Percentiles rank a stretch among this genome's conserved stretches.
These are phyloP conservation scores for Vollenhovia emeryi DNA, from an alignment of 1,140 invertebrate species.

Conservation along the genomic window DNA sequence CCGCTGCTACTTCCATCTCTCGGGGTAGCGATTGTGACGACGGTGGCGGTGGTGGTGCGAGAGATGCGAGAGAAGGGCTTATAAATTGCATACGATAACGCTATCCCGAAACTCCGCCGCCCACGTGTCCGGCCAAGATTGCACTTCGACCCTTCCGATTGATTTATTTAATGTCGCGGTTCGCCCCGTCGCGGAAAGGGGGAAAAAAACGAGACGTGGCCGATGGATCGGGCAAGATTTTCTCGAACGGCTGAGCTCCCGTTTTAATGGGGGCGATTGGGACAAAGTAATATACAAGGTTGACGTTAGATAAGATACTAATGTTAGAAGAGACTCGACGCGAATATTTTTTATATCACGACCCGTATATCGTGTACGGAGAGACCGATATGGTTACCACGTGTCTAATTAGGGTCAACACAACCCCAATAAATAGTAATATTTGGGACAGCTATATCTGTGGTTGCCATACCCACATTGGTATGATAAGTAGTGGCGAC, in stretches of 20 bases:
- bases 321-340: not conserved
- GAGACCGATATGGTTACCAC: no score
- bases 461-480: no score
- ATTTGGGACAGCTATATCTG: no score
- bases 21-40: slow-evolving; percentile 73
- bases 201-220: not conserved
- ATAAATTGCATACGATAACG: slow-evolving; percentile 83
- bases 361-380: not conserved
- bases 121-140: slow-evolving; percentile 79
- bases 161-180: slow-evolving; percentile 77
- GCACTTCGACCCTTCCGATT: slow-evolving; percentile 77
- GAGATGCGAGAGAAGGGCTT: slow-evolving; percentile 79
- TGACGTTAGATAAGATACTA: not conserved
- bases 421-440: no score
- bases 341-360: not conserved
- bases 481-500: no score
- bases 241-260: not conserved
- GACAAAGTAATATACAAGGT: not conserved
- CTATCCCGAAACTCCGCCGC: slow-evolving; percentile 52
- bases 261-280: not conserved
- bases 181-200: slow-evolving; percentile 13
- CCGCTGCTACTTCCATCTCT: slow-evolving; percentile 80
- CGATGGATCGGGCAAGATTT: slow-evolving; percentile 11
- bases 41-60: slow-evolving; percentile 66
- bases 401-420: no score